Evolutionary conservation across 2,113 vertebrate species (phyloP), one percentile per base, ranked within the genome.

Genomic region (Protobothrops flavoviridis): DNA sequence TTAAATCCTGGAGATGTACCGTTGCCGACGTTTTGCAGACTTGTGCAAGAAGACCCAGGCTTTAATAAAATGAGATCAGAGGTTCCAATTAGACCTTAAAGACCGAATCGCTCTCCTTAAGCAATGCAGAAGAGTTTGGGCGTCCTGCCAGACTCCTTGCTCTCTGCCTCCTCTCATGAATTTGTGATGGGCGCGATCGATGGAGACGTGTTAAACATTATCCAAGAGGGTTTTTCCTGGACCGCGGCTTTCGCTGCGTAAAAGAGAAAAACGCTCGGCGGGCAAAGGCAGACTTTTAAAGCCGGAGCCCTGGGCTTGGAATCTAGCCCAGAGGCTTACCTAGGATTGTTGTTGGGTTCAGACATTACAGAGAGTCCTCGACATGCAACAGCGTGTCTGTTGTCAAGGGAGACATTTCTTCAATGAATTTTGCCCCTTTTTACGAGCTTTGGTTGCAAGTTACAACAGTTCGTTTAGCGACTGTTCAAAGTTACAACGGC

Each of bases 1-100:
- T 50, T 93, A 95, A 96, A 96, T 96, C 92, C 94, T 93, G 95
- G 96, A 97, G 95, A 95, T 93, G 95, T 93, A 26, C 33, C 95
- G 95, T 97, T 96, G 96, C 15, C 97, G 97, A 96, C 95, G 94
- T 95, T 97, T 97, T 97, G 93, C 97, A 97, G 97, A 97, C 7
- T 97, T 97, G 96, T 94, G 94, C 97, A 81, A 97, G 96, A 98
- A 97, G 95, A 97, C 96, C 95, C 95, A 92, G 94, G 95, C 92
- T 95, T 96, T 95, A 29, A 94, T 93, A 97, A 95, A 96, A 92
- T 74, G 39, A 96, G 97, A 97, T 98, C 98, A 98, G 96, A 98
- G 98, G 97, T 97, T 97, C 97, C 97, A 96, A 94, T 98, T 98
- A 97, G 97, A 96, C 97, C 94, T 94, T 97, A 97, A 96, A 96